phyloP scores from a whole-genome alignment of 2,797 vertebrate genomes.

The Lacerta agilis region DNA sequence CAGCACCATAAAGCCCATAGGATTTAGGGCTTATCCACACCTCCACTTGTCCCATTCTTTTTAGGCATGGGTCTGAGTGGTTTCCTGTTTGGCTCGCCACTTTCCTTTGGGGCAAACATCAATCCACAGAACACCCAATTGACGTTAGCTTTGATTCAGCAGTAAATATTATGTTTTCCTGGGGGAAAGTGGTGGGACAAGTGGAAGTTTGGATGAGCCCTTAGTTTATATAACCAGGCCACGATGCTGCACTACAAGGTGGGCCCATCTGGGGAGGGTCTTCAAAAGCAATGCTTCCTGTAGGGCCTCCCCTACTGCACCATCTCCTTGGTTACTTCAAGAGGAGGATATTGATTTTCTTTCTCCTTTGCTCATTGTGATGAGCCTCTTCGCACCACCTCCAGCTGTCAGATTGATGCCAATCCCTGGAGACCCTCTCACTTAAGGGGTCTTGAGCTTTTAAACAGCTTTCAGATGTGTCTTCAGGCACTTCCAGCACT shows the following conservation, averaged over 20 bases:
- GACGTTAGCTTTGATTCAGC: no score
- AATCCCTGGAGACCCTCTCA: neutral
- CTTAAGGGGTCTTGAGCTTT: neutral
- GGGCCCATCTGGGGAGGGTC: neutral
- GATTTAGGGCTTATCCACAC: neutral
- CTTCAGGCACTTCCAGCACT: neutral
- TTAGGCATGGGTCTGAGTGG: no score
- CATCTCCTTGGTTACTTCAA: constrained; percentile 56
- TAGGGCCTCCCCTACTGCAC: constrained; percentile 43
- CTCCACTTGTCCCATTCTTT: no score
- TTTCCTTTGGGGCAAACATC: no score
- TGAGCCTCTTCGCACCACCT: neutral
- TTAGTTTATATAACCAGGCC: neutral
- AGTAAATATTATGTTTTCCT: no score
- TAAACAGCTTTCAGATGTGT: constrained; percentile 5
- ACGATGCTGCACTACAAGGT: neutral
- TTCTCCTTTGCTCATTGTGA: neutral
- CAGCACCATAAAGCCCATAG: neutral
- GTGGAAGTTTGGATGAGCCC: no score
- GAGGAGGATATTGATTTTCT: constrained; percentile 61
- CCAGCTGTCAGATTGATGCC: neutral
- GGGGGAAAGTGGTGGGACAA: no score
- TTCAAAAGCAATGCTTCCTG: constrained; percentile 60
- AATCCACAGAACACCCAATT: no score
- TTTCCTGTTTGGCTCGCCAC: no score